Conservation (phyloP, 2,888 invertebrate genomes). For the Drosophila atripex region DNA sequence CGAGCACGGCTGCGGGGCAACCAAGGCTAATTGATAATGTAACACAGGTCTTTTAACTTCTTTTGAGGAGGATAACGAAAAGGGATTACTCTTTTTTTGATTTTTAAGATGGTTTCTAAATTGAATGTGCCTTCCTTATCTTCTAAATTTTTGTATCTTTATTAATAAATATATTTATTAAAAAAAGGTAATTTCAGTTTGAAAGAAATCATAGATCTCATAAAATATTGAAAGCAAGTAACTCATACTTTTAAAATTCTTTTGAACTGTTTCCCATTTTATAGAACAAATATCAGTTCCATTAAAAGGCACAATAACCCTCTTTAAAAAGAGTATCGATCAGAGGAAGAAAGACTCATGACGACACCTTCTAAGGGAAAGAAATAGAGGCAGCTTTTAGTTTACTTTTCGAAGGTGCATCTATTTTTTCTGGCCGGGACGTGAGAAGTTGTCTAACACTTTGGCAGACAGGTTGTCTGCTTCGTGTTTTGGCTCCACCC, state of each 20-base stretch:
- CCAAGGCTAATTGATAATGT: conserved; percentile 80
- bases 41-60: conserved; percentile 18
- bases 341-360: conserved; percentile 49
- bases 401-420: conserved; percentile 11
- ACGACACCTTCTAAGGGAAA: conserved; percentile 63
- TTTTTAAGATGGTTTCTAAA: too few relatives aligned
- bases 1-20: conserved; percentile 48
- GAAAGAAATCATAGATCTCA: neutral
- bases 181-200: neutral
- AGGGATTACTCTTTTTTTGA: neutral
- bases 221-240: too few relatives aligned
- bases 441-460: conserved; percentile 80
- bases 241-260: too few relatives aligned
- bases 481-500: conserved; percentile 18
- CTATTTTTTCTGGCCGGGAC: conserved; percentile 59
- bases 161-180: neutral
- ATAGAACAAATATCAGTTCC: too few relatives aligned
- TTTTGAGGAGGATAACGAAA: conserved; percentile 18
- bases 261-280: too few relatives aligned
- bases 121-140: neutral
- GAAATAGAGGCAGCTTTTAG: conserved; percentile 11
- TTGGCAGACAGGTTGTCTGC: conserved; percentile 70
- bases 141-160: neutral
- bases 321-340: conserved; percentile 15
- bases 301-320: too few relatives aligned